Evolutionary conservation across 2,113 vertebrate species (phyloP).

Genomic region (Felis chaus): DNA sequence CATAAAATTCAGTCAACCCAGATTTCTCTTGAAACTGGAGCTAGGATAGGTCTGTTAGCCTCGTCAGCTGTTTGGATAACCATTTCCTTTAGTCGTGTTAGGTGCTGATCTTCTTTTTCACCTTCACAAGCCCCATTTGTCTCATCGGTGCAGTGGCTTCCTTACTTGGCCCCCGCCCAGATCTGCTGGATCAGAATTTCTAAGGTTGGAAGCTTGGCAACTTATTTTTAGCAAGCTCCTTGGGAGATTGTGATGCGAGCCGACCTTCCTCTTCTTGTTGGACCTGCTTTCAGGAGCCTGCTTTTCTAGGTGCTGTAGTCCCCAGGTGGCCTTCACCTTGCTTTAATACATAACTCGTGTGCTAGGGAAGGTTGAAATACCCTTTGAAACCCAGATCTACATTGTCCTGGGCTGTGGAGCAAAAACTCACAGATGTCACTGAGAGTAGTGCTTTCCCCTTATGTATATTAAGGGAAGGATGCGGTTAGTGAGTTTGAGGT

Average conservation of each 20-base stretch:
- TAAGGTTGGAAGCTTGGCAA: background rate
- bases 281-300: background rate
- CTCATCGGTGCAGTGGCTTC: background rate
- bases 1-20: background rate
- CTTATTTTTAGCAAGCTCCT: background rate
- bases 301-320: background rate
- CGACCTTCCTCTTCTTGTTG: background rate
- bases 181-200: background rate
- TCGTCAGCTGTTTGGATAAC: background rate
- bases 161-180: background rate
- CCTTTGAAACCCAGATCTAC: background rate
- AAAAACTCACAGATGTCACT: background rate
- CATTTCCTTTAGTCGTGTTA: background rate
- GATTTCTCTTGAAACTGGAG: background rate
- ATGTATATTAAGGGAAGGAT: background rate
- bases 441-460: background rate
- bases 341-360: background rate
- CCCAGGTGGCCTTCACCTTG: background rate
- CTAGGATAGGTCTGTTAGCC: background rate
- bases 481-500: background rate
- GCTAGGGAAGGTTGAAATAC: background rate
- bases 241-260: background rate
- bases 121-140: background rate
- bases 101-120: background rate
- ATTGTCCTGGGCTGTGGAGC: background rate